These are phyloP conservation scores for Tipula unca DNA, from an alignment of 2,888 invertebrate species.

Conservation along the genomic window DNA sequence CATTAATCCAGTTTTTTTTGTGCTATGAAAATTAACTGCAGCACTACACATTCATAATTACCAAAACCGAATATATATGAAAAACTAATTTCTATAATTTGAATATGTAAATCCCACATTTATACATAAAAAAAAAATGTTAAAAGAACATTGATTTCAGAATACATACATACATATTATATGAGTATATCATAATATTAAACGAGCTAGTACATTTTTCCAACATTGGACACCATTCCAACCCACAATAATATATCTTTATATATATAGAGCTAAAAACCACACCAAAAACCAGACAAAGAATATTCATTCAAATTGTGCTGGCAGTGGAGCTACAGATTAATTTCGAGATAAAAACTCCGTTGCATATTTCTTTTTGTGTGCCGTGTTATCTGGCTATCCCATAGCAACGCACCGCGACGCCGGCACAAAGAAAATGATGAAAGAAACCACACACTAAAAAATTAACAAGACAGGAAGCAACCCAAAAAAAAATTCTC, in stretches of 20 bases:
- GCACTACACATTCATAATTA: background rate
- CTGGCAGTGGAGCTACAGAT: too few species aligned
- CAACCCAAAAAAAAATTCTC: background rate
- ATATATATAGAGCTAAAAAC: too few species aligned
- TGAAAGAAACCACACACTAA: background rate
- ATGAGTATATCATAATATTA: too few species aligned
- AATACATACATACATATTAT: too few species aligned
- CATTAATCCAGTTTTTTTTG: background rate
- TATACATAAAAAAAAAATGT: background rate
- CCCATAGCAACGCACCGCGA: background rate
- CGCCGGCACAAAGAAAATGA: background rate
- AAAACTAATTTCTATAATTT: background rate
- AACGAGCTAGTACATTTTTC: too few species aligned
- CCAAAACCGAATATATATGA: background rate
- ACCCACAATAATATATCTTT: too few species aligned
- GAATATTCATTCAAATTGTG: too few species aligned
- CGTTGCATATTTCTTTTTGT: too few species aligned
- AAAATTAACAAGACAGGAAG: background rate
- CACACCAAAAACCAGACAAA: too few species aligned
- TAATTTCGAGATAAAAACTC: too few species aligned
- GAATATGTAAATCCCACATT: background rate
- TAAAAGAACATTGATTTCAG: background rate
- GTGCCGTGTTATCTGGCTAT: too few species aligned
- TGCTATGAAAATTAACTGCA: background rate
- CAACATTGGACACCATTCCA: too few species aligned